These are phyloP conservation scores for Catagonus wagneri DNA, from an alignment of 2,113 vertebrate genomes.

Conservation along the genomic window DNA sequence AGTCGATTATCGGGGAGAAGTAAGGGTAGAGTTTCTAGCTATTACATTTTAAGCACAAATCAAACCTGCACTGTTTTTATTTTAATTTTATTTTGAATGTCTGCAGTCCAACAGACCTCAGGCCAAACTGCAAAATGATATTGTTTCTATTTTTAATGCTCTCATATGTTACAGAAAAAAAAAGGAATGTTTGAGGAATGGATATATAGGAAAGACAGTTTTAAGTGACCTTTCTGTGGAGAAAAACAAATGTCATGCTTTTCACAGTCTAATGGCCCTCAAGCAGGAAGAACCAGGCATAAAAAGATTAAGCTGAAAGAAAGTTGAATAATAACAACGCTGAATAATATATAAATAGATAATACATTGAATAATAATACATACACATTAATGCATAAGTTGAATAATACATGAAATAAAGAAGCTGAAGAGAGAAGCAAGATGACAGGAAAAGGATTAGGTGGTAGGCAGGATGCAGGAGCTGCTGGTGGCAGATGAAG, in stretches of 20 bases:
- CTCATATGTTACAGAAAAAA: conserved; percentile 34
- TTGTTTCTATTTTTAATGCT: conserved; percentile 60
- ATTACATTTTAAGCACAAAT: conserved; percentile 55
- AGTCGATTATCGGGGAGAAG: conserved; percentile 35
- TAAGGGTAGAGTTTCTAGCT: conserved; percentile 15
- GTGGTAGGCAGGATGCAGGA: background rate
- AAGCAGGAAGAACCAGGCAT: conserved; percentile 59
- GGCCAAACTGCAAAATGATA: conserved; percentile 52
- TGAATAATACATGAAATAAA: conserved; percentile 62
- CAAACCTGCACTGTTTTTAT: conserved; percentile 57
- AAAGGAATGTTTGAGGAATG: background rate
- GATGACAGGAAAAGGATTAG: background rate
- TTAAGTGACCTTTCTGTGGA: conserved; percentile 55
- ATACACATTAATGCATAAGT: conserved; percentile 19
- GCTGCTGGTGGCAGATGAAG: background rate
- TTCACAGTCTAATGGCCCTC: conserved; percentile 19
- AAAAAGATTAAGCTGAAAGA: conserved; percentile 65
- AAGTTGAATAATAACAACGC: conserved; percentile 55
- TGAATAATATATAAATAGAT: conserved; percentile 57
- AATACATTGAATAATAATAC: conserved; percentile 54
- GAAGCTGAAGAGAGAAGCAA: background rate
- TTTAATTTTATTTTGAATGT: conserved; percentile 70
- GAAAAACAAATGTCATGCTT: conserved; percentile 58
- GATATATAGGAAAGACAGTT: conserved; percentile 33
- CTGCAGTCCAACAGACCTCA: conserved; percentile 38